Evolutionary conservation across 2,797 vertebrate genomes (phyloP).

Genomic region (Aselliscus stoliczkanus): DNA sequence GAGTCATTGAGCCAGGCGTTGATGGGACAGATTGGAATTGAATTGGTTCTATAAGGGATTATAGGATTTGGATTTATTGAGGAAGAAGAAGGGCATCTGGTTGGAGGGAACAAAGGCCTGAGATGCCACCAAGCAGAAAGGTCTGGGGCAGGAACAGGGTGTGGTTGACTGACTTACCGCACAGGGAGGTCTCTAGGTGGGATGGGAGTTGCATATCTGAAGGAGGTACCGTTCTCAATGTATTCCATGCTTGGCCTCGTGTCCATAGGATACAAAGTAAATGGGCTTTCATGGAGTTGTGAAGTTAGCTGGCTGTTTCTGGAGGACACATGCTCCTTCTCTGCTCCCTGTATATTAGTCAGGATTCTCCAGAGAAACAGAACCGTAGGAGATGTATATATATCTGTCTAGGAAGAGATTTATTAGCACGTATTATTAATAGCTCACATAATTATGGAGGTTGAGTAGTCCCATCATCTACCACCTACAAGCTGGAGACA

Average conservation of each 20-base stretch:
- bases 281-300: not conserved
- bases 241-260: rapidly evolving
- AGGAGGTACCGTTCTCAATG: rapidly evolving
- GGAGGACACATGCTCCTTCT: not conserved
- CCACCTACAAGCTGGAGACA: not conserved
- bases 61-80: not conserved
- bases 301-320: not conserved
- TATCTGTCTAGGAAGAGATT: not conserved
- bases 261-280: not conserved
- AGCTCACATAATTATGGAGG: not conserved
- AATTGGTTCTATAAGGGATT: not conserved
- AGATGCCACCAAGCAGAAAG: not conserved
- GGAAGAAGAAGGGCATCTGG: not conserved
- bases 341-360: not conserved
- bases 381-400: not conserved
- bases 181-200: not conserved
- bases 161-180: too few species aligned
- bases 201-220: not conserved
- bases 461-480: not conserved
- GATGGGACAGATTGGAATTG: not conserved
- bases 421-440: not conserved
- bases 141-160: too few species aligned
- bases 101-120: not conserved
- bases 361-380: not conserved
- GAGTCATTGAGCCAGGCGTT: too few species aligned